phyloP scores from a whole-genome alignment of 2,797 vertebrate genomes.

The Falco biarmicus region DNA sequence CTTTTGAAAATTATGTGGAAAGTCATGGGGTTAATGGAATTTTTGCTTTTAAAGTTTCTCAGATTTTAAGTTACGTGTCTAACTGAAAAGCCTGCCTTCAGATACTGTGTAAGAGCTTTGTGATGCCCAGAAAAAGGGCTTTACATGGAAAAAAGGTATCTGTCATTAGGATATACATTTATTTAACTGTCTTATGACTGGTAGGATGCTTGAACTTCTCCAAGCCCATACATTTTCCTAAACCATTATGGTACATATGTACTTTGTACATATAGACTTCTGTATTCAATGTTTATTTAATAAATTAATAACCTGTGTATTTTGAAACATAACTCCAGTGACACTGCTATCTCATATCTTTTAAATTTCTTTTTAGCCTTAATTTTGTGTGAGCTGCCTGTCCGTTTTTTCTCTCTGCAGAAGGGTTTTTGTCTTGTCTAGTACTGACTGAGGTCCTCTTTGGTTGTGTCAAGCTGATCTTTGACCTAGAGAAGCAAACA shows the following conservation, averaged over 20 bases:
- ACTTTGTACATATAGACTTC: not conserved
- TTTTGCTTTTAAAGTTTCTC: not conserved
- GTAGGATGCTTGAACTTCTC: slow-evolving; percentile 4
- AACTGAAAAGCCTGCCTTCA: not conserved
- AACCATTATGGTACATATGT: not conserved
- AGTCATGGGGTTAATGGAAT: not conserved
- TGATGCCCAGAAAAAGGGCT: not conserved
- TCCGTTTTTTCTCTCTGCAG: not conserved
- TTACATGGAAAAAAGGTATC: not conserved
- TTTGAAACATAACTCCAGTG: not conserved
- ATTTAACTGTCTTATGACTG: not conserved
- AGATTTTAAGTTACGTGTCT: slow-evolving; percentile 1
- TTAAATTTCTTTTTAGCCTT: not conserved
- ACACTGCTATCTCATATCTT: not conserved
- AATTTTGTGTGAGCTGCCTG: not conserved
- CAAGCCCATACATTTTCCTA: not conserved
- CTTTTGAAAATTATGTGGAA: not conserved
- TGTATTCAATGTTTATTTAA: not conserved
- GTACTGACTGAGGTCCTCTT: slow-evolving; percentile 2
- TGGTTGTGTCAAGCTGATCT: slow-evolving; percentile 22
- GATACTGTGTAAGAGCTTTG: not conserved
- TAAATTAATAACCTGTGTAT: not conserved
- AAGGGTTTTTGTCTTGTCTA: not conserved
- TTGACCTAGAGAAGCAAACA: slow-evolving; percentile 53
- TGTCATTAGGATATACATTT: not conserved